phyloP scores from a whole-genome alignment of 2,113 vertebrate genomes.

The Myrmophylax atrothorax region DNA sequence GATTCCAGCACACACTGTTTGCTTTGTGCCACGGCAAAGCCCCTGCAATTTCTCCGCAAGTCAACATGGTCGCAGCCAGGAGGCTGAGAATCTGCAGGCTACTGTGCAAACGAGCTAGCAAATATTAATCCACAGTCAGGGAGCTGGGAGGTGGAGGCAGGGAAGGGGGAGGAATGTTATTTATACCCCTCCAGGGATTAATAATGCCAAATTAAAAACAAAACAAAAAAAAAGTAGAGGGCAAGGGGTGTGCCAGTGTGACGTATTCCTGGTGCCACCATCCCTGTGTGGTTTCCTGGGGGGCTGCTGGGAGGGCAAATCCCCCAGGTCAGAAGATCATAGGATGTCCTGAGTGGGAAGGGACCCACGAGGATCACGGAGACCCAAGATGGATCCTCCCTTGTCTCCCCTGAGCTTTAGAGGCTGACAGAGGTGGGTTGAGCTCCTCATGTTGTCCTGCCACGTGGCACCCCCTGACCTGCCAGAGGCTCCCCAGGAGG shows the following conservation, averaged over 20 bases:
- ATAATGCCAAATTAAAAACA: not conserved
- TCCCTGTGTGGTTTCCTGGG: not conserved
- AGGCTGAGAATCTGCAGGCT: slow-evolving; percentile 53
- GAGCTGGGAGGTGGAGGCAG: slow-evolving; percentile 15
- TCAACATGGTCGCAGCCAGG: slow-evolving; percentile 7
- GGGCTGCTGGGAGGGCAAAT: not conserved
- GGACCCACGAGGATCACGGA: not conserved
- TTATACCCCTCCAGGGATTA: not conserved
- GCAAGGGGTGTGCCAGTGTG: rapidly evolving
- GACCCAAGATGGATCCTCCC: not conserved
- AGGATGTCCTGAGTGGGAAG: not conserved
- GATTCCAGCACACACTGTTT: slow-evolving; percentile 47
- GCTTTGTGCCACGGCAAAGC: slow-evolving; percentile 45
- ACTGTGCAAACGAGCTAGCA: slow-evolving; percentile 54
- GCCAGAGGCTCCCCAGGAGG: rapidly evolving
- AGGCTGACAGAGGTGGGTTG: rapidly evolving
- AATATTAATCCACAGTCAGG: slow-evolving; percentile 46
- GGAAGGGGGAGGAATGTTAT: slow-evolving; percentile 5
- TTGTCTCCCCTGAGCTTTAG: not conserved
- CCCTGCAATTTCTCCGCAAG: slow-evolving; percentile 44
- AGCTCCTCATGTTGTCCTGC: not conserved
- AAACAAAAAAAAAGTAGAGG: not conserved
- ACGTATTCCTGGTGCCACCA: not conserved
- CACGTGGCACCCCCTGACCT: no score
- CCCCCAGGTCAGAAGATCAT: rapidly evolving